Evolutionary conservation across 2,888 invertebrate genomes (phyloP), one percentile per base, ranked within the genome.

Genomic region (Toxonevra muliebris): DNA sequence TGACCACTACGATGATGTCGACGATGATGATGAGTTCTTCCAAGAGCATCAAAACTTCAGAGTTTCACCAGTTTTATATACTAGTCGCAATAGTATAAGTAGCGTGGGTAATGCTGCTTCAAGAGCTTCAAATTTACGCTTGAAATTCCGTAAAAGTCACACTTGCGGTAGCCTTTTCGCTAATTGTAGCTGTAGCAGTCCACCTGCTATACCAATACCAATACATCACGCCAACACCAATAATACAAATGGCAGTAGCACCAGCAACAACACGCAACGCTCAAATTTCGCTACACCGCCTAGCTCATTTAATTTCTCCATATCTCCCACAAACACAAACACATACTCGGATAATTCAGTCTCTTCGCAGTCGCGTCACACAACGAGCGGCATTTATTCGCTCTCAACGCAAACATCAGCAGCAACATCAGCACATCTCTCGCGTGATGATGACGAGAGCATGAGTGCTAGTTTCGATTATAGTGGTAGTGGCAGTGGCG

Each of bases 141-240:
- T 75, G 54, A 79, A 77, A 66, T 81, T 81, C 68, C 80, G 76
- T 54, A 82, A 80, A 58, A 79, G 80, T 67, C 81, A 82, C 71
- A 82, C 81, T 58, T 82, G 82, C 61, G 81, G 81, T 19, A 82
- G 81, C 74, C 74, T 82, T n/a, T 82, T 77, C 71, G 82, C 81
- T 43, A 82, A 82, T 59, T 82, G 81, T 66, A 77, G 74, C 69
- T 82, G 81, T 72, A 77, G 74, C 43, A 67, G 68, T 57, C 65
- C 71, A 59, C 40, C 69, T 9, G 63, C 74, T 67, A 52, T 69
- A 17, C 53, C 68, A 0, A 58, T 40, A 17, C 41, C 69, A 13
- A 57, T 68, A 15, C 63, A 41, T 45, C 57, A 69, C 30, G 7
- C 2, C 30, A 30, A 41, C 54, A 59, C 20, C 17, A 40, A 40